phyloP scores from a whole-genome alignment of 2,797 vertebrate genomes.

The Rhinatrema bivittatum region DNA sequence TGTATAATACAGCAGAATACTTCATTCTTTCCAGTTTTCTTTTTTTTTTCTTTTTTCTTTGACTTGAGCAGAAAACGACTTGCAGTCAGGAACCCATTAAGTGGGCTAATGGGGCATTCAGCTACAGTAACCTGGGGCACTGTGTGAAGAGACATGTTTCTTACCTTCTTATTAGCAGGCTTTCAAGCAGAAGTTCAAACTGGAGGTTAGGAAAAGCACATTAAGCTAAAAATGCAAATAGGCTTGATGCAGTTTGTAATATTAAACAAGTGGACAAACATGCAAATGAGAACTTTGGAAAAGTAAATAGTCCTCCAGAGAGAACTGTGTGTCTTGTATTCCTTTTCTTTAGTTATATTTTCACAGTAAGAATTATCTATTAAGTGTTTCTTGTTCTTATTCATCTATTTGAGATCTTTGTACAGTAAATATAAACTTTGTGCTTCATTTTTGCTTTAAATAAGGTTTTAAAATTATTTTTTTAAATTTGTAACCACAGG shows the following conservation, averaged over 20 bases:
- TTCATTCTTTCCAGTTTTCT: neutral
- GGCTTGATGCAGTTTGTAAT: slow-evolving; percentile 23
- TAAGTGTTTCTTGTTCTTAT: too few relatives aligned
- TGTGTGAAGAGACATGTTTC: slow-evolving; percentile 30
- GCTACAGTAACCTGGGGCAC: slow-evolving; percentile 37
- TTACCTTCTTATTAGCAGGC: slow-evolving; percentile 42
- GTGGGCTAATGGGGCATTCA: slow-evolving; percentile 50
- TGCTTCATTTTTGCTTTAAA: too few relatives aligned
- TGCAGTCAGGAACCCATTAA: slow-evolving; percentile 43
- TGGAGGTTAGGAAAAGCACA: slow-evolving; percentile 25
- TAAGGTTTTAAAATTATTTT: too few relatives aligned
- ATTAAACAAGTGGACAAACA: slow-evolving; percentile 24
- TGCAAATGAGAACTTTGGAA: too few relatives aligned
- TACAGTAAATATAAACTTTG: too few relatives aligned
- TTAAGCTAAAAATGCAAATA: slow-evolving; percentile 40
- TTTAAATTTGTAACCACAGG: too few relatives aligned
- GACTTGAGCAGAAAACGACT: slow-evolving; percentile 28
- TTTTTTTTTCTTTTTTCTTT: slow-evolving; percentile 18
- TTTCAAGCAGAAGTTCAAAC: slow-evolving; percentile 36
- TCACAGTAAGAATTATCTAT: too few relatives aligned
- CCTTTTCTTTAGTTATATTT: too few relatives aligned
- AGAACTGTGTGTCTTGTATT: too few relatives aligned
- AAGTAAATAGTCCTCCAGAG: too few relatives aligned
- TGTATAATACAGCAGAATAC: too few relatives aligned
- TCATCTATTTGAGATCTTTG: too few relatives aligned